A percentile compares a stretch with the other conserved stretches of the same genome.
Evolutionary conservation across 2,888 invertebrate genomes (phyloP).

Genomic region (Caenorhabditis sp.): DNA sequence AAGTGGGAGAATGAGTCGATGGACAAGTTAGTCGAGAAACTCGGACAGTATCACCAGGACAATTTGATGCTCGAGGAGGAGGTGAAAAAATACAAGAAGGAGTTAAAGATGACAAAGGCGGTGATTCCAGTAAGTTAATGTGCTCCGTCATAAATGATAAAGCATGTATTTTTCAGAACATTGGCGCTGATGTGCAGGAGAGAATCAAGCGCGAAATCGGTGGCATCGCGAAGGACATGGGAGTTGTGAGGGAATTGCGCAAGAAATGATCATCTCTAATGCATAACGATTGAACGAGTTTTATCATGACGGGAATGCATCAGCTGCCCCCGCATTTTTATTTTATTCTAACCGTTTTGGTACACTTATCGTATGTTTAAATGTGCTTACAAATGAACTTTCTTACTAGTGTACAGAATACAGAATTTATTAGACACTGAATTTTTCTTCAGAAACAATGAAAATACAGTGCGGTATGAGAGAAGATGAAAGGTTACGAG

Average conservation of each 20-base stretch:
- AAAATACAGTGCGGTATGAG: slow-evolving; percentile 7
- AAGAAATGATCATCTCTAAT: slow-evolving; percentile 23
- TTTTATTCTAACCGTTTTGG: slow-evolving; percentile 16
- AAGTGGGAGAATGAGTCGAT: slow-evolving; percentile 51
- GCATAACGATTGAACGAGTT: slow-evolving; percentile 28
- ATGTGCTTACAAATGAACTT: slow-evolving; percentile 6
- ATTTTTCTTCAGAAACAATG: slow-evolving; percentile 1
- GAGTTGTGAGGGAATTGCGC: slow-evolving; percentile 41
- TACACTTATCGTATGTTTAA: slow-evolving; percentile 10
- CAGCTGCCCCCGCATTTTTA: background rate
- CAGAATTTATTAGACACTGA: slow-evolving; percentile 4
- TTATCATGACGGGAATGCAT: slow-evolving; percentile 22
- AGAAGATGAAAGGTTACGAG: background rate
- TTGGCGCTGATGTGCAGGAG: slow-evolving; percentile 54
- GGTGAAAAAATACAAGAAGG: slow-evolving; percentile 54
- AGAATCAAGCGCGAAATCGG: slow-evolving; percentile 60
- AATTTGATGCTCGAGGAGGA: slow-evolving; percentile 61
- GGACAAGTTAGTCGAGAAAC: slow-evolving; percentile 50
- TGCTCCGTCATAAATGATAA: too few relatives aligned
- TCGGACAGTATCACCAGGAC: slow-evolving; percentile 56
- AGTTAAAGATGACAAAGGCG: slow-evolving; percentile 40
- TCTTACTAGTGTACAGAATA: slow-evolving; percentile 1
- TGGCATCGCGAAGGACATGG: slow-evolving; percentile 63
- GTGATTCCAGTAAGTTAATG: slow-evolving; percentile 37
- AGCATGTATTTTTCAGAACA: slow-evolving; percentile 29